Evolutionary conservation across 2,888 invertebrate species (phyloP).

Genomic region (Sycophila texana): DNA sequence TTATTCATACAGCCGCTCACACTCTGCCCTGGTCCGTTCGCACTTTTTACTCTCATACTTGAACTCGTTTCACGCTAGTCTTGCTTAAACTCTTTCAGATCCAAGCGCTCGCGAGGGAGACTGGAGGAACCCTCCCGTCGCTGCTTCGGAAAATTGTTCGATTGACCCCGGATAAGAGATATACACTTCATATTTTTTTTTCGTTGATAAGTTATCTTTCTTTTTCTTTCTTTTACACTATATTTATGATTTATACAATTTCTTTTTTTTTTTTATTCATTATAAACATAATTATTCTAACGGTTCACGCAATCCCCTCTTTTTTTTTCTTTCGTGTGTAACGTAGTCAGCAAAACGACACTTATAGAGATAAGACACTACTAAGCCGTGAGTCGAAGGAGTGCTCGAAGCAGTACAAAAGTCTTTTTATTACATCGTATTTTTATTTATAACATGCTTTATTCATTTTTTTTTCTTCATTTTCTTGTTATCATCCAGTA

Average conservation of each 20-base stretch:
- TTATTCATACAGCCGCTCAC: neutral
- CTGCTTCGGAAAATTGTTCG: constrained; percentile 44
- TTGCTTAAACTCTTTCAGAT: constrained; percentile 39
- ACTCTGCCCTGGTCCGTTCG: too few relatives aligned
- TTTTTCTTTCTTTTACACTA: neutral
- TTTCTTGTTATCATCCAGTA: constrained; percentile 30
- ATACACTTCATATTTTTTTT: constrained; percentile 13
- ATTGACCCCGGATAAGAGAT: constrained; percentile 45
- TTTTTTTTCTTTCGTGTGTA: constrained; percentile 2
- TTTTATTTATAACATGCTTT: neutral
- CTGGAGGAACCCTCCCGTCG: constrained; percentile 15
- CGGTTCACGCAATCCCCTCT: neutral
- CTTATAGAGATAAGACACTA: constrained; percentile 36
- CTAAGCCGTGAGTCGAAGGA: constrained; percentile 36
- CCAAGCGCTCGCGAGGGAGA: constrained; percentile 27
- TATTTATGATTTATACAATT: neutral
- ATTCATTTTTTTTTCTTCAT: constrained; percentile 16
- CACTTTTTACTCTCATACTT: constrained; percentile 12
- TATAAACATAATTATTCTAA: constrained; percentile 29
- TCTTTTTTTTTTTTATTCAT: constrained; percentile 25
- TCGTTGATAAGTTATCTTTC: constrained; percentile 35
- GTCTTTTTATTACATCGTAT: constrained; percentile 29
- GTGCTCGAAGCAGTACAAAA: constrained; percentile 48
- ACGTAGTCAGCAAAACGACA: constrained; percentile 9
- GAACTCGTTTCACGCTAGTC: neutral